Base-by-base conservation (phyloP, 2,888 invertebrate genomes). In the Matsumyia berberina region DNA sequence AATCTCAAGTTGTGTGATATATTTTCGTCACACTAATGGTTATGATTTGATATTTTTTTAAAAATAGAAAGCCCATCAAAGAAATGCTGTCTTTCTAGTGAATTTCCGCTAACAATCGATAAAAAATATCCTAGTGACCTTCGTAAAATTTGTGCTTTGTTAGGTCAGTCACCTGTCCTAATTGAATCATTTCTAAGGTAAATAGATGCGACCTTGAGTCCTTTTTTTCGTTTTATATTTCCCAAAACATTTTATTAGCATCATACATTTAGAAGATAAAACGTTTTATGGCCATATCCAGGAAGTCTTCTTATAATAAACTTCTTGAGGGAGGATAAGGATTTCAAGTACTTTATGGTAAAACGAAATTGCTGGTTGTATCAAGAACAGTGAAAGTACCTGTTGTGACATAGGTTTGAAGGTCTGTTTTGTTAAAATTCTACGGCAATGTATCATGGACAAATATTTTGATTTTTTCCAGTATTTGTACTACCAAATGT, bases 101-200 rank as follows among this genome's bases (percentile, higher is more conserved):
- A 0, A 9, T 15, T 42, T 15, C 42, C 5, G 17, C 2, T 44
- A 44, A 3, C 17, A 8, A 17, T n/a, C 7, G 17, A 44, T 1
- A 17, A 44, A 17, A 17, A 44, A 39, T 12, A 12, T 5, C 12
- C n/a, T 12, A 5, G 3, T 6, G 6, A 42, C 12, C 6, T 42
- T 15, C 15, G 5, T 42, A 4, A 1, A 2, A n/a, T 17, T 44
- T 8, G 8, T 44, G 0, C 7, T 17, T 2, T 8, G 17, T 24
- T 5, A 46, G 17, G 7, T 24, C 17, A 46, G 17, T 17, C 1
- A 17, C 24, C 46, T 46, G 2, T 4, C 11, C 11, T 46, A 46
- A 46, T 46, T 46, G 46, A 46, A 15, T 24, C 46, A 11, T 46
- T 46, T 24, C 19, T 46, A 46, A 24, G 46, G 19, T 11, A 46